A percentile compares a stretch with the other conserved stretches of the same genome.
phyloP scores from a whole-genome alignment of 35 echinoderm and acorn worm species.

The Ophiothrix spiculata region DNA sequence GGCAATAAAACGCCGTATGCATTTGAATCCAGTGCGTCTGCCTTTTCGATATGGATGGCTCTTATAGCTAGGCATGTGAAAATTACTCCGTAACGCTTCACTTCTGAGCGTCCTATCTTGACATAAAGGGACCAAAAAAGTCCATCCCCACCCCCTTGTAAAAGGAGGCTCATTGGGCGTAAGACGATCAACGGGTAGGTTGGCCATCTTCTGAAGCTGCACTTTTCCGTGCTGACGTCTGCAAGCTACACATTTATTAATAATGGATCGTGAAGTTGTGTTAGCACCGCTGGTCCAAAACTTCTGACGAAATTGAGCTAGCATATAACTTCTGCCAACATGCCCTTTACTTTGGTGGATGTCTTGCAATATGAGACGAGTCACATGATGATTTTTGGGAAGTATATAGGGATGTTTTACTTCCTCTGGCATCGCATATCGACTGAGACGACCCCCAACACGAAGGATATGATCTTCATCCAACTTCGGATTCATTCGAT shows the following conservation, averaged over 20 bases:
- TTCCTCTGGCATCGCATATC: slow-evolving; percentile 22
- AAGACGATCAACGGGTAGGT: slow-evolving; percentile 28
- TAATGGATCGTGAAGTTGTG: background rate
- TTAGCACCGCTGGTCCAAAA: slow-evolving; percentile 44
- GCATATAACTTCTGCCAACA: slow-evolving; percentile 37
- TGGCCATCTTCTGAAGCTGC: slow-evolving; percentile 38
- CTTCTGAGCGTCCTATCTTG: slow-evolving; percentile 7
- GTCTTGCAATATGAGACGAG: slow-evolving; percentile 26
- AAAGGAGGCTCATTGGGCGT: slow-evolving; percentile 32
- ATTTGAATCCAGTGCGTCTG: slow-evolving; percentile 50
- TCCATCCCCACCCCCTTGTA: slow-evolving; percentile 28
- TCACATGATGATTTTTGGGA: slow-evolving; percentile 46
- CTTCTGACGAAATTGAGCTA: slow-evolving; percentile 40
- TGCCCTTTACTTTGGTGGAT: slow-evolving; percentile 40
- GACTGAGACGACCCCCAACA: background rate
- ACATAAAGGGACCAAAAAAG: slow-evolving; percentile 32
- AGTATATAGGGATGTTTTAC: slow-evolving; percentile 46
- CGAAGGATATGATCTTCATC: slow-evolving; percentile 24
- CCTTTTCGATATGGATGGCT: slow-evolving; percentile 48
- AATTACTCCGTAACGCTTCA: slow-evolving; percentile 43
- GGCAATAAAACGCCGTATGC: slow-evolving; percentile 51
- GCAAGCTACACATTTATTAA: slow-evolving; percentile 13
- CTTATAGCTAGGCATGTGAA: slow-evolving; percentile 34
- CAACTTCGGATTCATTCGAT: background rate
- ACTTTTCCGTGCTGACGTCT: background rate